These are phyloP conservation scores for Sternotherus odoratus DNA, from an alignment of 2,797 vertebrate genomes.

Conservation along the genomic window DNA sequence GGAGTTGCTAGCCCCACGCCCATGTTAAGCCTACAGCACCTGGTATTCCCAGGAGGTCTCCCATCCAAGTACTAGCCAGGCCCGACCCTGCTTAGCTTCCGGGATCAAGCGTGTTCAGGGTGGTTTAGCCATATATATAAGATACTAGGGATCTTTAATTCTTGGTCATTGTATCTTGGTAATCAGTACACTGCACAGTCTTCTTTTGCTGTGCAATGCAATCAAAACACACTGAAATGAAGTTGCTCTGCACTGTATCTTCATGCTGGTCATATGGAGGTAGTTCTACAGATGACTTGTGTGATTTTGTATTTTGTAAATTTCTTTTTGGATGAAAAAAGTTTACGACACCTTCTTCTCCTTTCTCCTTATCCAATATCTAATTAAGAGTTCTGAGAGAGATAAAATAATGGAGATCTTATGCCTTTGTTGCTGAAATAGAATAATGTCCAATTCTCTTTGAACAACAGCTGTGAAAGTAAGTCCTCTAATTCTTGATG, in stretches of 20 bases:
- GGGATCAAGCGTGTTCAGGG: too few relatives aligned
- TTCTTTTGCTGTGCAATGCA: not conserved
- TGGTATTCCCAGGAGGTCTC: too few relatives aligned
- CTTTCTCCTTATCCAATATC: not conserved
- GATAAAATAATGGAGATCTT: not conserved
- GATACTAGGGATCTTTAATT: not conserved
- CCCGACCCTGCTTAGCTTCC: too few relatives aligned
- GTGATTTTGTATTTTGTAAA: not conserved
- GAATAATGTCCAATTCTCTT: not conserved
- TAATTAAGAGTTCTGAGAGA: not conserved
- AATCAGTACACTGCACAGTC: not conserved
- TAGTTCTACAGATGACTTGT: not conserved
- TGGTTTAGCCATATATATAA: too few relatives aligned
- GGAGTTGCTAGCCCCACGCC: too few relatives aligned
- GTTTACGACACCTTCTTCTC: not conserved
- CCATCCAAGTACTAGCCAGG: too few relatives aligned
- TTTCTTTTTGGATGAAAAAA: not conserved
- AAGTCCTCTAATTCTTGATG: not conserved
- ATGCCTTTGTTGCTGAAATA: not conserved
- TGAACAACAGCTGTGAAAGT: not conserved
- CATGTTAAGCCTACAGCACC: too few relatives aligned
- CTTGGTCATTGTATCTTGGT: not conserved
- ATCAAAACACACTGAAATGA: too few relatives aligned
- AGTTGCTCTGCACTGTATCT: too few relatives aligned
- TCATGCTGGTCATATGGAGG: not conserved